Evolutionary conservation across 2,888 invertebrate genomes (phyloP).

Genomic region (Oscheius sp.): DNA sequence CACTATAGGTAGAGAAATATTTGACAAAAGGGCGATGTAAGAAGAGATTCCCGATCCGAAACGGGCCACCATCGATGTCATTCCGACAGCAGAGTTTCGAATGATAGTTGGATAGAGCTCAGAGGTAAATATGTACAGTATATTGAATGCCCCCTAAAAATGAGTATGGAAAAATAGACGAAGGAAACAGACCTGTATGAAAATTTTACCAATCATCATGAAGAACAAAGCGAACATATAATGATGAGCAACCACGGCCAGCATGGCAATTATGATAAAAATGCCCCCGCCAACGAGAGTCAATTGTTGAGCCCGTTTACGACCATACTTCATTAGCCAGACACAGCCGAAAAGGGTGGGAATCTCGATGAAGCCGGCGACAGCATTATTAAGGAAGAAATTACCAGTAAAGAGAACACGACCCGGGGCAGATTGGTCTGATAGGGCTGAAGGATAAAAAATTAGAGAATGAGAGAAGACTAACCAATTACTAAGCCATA

Average conservation of each 20-base stretch:
- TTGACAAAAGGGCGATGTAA: constrained; percentile 68
- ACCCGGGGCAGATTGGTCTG: constrained; percentile 69
- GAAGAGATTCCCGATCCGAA: constrained; percentile 69
- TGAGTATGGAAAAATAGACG: background rate
- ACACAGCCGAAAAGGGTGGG: constrained; percentile 69
- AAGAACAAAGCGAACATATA: constrained; percentile 63
- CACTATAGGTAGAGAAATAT: constrained; percentile 68
- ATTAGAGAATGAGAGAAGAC: constrained; percentile 13
- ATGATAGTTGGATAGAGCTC: constrained; percentile 70
- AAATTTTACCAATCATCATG: constrained; percentile 69
- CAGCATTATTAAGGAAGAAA: constrained; percentile 70
- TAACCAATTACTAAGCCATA: constrained; percentile 69
- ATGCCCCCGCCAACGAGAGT: constrained; percentile 64
- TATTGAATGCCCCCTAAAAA: constrained; percentile 66
- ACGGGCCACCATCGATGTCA: constrained; percentile 66
- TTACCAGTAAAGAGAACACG: constrained; percentile 68
- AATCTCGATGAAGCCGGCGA: constrained; percentile 67
- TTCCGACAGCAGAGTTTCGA: constrained; percentile 66
- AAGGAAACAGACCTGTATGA: constrained; percentile 55
- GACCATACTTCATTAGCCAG: constrained; percentile 64
- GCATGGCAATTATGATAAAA: constrained; percentile 67
- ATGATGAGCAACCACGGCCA: constrained; percentile 47
- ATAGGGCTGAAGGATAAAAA: constrained; percentile 50
- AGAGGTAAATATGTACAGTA: constrained; percentile 70
- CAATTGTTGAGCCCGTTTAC: constrained; percentile 67